Base-by-base conservation (phyloP, 37 sponge, comb jelly and placozoan species). In the Halisarca cf. caerulea region DNA sequence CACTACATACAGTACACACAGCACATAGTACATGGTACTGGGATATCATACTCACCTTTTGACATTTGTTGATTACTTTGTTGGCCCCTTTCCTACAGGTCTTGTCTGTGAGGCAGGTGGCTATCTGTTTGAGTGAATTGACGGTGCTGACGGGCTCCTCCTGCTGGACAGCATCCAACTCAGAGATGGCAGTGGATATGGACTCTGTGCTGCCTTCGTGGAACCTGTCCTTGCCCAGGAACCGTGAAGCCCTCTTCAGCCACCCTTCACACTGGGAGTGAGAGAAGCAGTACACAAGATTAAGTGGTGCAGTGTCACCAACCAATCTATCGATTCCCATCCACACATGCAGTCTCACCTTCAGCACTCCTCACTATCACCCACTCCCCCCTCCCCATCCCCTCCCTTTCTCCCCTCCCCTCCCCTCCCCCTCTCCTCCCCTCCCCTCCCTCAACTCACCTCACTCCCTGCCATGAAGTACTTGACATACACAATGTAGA, bases 401-500 rank as follows among this genome's bases (percentile, higher is more conserved):
- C 42, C 41, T 41, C 80, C 36, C 34, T 41, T 8, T 33, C 59
- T 34, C n/a, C 24, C 61, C 34, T 27, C 43, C 35, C n/a, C 32
- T 9, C 58, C 41, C 35, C 64, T 0, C 64, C 34, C 82, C 37
- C 82, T 24, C 41, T 70, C 74, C 42, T 21, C 80, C 6, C 51
- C 6, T 11, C 51, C 51, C 6, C 51, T 47, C 51, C 51, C 51
- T 47, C 51, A 11, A 23, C 61, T 38, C 28, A 92, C 93, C 85
- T 92, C 87, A 79, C 66, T 79, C 15, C 43, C 61, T 21, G 59
- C 73, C 84, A 86, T 86, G 81, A 89, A 88, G 44, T 87, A 92
- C 45, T 86, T 89, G 66, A 92, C 87, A 75, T 81, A 83, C 43
- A 84, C 82, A 8, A 87, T 93, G 57, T 68, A 89, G 39, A 89